Conservation (phyloP, 2,797 vertebrate genomes). For the Clamator glandarius region DNA sequence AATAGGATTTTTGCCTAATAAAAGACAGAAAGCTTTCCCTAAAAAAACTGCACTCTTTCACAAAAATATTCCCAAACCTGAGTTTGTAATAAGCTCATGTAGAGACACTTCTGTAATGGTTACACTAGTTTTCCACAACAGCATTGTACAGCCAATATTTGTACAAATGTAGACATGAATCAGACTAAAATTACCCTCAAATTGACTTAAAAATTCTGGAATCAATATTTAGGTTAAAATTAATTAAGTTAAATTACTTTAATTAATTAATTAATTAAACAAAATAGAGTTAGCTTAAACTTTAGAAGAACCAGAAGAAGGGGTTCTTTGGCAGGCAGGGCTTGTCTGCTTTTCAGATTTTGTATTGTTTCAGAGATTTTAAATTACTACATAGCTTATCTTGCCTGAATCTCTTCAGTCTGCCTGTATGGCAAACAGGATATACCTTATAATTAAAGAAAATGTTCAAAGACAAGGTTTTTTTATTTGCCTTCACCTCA, state of each 20-base stretch:
- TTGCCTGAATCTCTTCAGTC: not conserved
- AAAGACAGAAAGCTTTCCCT: not conserved
- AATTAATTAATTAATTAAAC: slow-evolving; percentile 29
- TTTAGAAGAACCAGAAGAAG: not conserved
- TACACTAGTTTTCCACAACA: not conserved
- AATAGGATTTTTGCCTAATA: not conserved
- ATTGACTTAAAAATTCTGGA: slow-evolving; percentile 14
- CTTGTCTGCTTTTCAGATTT: not conserved
- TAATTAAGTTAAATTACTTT: not conserved
- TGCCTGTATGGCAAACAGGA: not conserved
- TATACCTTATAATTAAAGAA: not conserved
- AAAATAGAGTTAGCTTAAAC: slow-evolving; percentile 22
- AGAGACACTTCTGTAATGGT: not conserved
- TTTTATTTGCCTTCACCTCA: not conserved
- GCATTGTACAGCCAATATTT: not conserved
- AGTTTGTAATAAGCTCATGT: not conserved
- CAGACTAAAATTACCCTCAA: slow-evolving; percentile 23
- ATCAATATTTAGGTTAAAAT: slow-evolving; percentile 52
- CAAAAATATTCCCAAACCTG: not conserved
- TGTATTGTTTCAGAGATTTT: not conserved
- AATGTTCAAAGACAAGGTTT: not conserved
- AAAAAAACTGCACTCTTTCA: not conserved
- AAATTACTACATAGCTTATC: not conserved
- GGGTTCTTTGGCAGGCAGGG: accelerated
- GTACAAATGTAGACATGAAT: slow-evolving; percentile 16